Evolutionary conservation across 2,888 invertebrate genomes (phyloP), one percentile per base, ranked within the genome.

Genomic region (Hypomecis atomaria): DNA sequence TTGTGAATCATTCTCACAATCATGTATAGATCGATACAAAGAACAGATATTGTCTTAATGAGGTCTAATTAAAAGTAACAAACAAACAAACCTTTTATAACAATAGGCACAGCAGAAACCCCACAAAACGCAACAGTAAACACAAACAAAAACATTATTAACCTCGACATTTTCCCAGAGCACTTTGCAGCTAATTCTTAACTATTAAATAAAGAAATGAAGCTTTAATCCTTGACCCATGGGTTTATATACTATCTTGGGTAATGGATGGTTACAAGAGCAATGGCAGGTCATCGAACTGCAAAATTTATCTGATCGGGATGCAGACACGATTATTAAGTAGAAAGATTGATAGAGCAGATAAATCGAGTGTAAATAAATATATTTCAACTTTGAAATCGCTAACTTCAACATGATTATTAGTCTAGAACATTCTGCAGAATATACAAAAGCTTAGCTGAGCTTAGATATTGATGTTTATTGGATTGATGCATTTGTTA

Each of bases 41-140:
- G 6, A 34, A 48, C 6, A 23, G 34, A 48, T 36, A 4, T 6
- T 36, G 11, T 13, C 37, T 4, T 37, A 37, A 37, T 40, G 10
- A 52, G 33, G 6, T n/a, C 23, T 6, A n/a, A 40, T 33, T 13
- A 40, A 40, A 5, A 10, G 4, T 40, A 54, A n/a, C 64, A 47
- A 6, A 72, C 79, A 45, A 59, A 72, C 79, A 45, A 59, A 87
- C 87, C 84, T 85, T 83, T 85, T 49, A 85, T 77, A 66, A 86
- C 78, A 55, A 86, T 64, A 52, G 87, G 86, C 61, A 74, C 67
- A 3, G 78, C 77, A n/a, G 66, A 58, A 34, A 78, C 71, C 34
- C 43, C 42, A 70, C 34, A 60, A 33, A 77, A 69, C 48, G 67
- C 13, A 61, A 71, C 44, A 45, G 55, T 5, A 64, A 74, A 49